Conservation (phyloP, 2,797 vertebrate genomes). For the Hyperoplus immaculatus region DNA sequence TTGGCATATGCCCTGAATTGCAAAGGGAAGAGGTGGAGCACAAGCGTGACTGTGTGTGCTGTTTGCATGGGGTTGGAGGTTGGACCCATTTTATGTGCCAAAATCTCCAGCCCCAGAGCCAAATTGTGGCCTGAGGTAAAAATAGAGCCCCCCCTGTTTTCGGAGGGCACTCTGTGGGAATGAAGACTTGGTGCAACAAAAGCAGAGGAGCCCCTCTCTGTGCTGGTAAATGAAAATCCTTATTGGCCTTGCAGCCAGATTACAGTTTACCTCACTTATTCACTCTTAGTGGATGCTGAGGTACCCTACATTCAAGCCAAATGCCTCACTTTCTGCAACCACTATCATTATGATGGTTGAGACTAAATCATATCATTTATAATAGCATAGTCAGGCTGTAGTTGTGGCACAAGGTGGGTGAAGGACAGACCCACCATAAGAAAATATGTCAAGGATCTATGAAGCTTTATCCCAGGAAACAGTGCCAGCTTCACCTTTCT, state of each 20-base stretch:
- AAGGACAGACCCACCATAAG: constrained; percentile 22
- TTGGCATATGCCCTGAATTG: constrained; percentile 66
- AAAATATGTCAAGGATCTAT: constrained; percentile 37
- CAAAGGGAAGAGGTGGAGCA: constrained; percentile 61
- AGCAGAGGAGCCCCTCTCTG: constrained; percentile 59
- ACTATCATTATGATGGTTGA: constrained; percentile 23
- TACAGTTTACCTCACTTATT: constrained; percentile 69
- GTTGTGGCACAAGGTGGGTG: constrained; percentile 18
- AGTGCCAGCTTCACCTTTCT: constrained; percentile 23
- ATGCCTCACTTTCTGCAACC: constrained; percentile 26
- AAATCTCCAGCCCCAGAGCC: constrained; percentile 52
- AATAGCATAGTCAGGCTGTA: constrained; percentile 10
- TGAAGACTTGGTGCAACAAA: constrained; percentile 71
- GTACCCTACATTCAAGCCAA: constrained; percentile 22
- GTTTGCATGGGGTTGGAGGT: constrained; percentile 42
- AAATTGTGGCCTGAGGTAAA: constrained; percentile 74
- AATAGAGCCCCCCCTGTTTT: constrained; percentile 80
- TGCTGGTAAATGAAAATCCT: constrained; percentile 55
- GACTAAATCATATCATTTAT: constrained; percentile 28
- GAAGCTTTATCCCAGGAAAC: constrained; percentile 43
- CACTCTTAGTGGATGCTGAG: constrained; percentile 37
- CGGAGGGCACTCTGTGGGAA: constrained; percentile 77
- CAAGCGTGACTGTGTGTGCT: constrained; percentile 63
- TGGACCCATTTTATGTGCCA: constrained; percentile 42
- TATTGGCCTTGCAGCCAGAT: constrained; percentile 59